Conservation (phyloP, 2,113 vertebrate species). For the Cercocebus atys region DNA sequence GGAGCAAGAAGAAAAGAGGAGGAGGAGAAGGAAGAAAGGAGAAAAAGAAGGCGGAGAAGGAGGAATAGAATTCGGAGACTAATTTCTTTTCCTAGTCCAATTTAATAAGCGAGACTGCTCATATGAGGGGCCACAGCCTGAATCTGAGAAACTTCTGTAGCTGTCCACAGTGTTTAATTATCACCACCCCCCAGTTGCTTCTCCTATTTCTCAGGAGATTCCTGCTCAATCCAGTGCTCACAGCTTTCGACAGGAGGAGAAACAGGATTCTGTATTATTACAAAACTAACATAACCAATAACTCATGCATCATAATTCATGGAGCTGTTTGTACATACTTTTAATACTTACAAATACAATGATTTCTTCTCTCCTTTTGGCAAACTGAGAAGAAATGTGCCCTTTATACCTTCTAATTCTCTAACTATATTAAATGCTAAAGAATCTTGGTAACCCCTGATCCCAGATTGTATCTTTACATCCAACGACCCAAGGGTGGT, state of each 20-base stretch:
- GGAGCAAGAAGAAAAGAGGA: too few relatives aligned
- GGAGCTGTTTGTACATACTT: background rate
- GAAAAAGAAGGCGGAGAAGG: too few relatives aligned
- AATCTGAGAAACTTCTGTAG: background rate
- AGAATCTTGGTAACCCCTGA: background rate
- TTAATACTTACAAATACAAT: background rate
- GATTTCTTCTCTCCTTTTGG: background rate
- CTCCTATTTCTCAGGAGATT: background rate
- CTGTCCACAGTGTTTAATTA: background rate
- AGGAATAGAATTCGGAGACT: background rate
- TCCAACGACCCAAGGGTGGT: background rate
- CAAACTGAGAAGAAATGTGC: background rate
- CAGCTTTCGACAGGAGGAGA: background rate
- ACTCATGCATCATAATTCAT: background rate
- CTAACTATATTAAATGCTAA: background rate
- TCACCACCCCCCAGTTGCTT: background rate
- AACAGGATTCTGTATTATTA: background rate
- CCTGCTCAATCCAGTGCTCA: background rate
- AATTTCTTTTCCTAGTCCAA: background rate
- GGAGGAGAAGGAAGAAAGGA: too few relatives aligned
- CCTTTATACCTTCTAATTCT: background rate
- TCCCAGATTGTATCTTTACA: background rate
- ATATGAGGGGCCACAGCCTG: background rate
- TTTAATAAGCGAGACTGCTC: background rate
- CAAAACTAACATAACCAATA: background rate